These are phyloP conservation scores for Dendronephthya gigantea DNA, from an alignment of 64 coral and sea anemone genomes.

Conservation along the genomic window DNA sequence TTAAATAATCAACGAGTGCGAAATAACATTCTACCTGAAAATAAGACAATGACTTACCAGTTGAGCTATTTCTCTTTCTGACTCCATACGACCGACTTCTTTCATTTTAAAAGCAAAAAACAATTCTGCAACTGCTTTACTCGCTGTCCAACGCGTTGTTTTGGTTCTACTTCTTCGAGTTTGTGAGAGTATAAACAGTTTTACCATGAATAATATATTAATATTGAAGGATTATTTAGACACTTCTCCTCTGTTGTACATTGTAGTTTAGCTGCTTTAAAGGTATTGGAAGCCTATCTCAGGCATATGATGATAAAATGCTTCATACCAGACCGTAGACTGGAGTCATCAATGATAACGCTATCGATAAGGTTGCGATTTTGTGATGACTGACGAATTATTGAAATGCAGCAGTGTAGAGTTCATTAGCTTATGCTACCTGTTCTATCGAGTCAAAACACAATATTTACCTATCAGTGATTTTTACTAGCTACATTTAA, in stretches of 20 bases:
- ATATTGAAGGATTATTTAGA: background rate
- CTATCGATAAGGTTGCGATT: too few species aligned
- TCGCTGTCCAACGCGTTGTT: background rate
- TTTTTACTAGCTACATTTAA: too few species aligned
- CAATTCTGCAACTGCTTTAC: background rate
- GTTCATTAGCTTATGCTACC: too few species aligned
- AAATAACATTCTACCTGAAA: background rate
- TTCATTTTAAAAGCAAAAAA: background rate
- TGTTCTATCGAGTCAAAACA: too few species aligned
- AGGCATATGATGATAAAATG: too few species aligned
- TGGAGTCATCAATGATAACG: too few species aligned
- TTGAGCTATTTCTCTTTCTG: background rate
- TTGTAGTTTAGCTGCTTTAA: background rate
- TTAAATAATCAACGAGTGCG: too few species aligned
- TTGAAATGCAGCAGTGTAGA: too few species aligned
- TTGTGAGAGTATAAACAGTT: background rate
- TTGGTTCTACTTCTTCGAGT: background rate
- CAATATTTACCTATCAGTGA: too few species aligned
- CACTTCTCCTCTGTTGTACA: background rate
- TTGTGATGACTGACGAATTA: too few species aligned
- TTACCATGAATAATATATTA: background rate
- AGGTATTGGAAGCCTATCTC: background rate
- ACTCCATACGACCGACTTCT: background rate
- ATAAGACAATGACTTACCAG: background rate
- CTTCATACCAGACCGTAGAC: too few species aligned